Evolutionary conservation across 2,113 vertebrate genomes (phyloP).

Genomic region (Orthonyx spaldingii): DNA sequence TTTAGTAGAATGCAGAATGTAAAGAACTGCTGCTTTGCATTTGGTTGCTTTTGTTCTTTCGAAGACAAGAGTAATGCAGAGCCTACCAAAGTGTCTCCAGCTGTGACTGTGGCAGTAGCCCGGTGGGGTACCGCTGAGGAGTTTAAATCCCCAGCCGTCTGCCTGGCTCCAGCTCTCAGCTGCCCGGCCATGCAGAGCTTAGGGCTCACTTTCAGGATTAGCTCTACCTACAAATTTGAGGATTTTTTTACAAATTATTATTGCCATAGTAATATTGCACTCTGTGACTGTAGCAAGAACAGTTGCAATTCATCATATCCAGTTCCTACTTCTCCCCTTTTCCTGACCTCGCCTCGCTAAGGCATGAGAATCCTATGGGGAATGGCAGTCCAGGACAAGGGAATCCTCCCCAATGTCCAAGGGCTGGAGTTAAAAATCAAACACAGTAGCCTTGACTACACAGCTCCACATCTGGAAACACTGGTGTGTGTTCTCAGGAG

Average conservation of each 20-base stretch:
- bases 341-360: neutral
- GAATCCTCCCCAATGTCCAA: neutral
- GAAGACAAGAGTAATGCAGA: neutral
- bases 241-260: neutral
- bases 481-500: neutral
- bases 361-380: neutral
- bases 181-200: accelerated
- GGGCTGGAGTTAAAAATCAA: neutral
- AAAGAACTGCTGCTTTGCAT: neutral
- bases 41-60: neutral
- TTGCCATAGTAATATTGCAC: neutral
- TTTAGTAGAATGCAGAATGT: neutral
- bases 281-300: neutral
- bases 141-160: neutral
- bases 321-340: neutral
- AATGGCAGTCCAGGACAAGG: neutral
- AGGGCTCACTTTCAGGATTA: neutral
- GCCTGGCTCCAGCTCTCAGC: neutral
- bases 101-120: neutral
- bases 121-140: neutral
- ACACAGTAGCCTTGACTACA: neutral
- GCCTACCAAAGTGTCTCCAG: neutral
- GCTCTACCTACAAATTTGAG: neutral
- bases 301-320: neutral
- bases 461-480: neutral